phyloP scores from a whole-genome alignment of 2,113 vertebrate genomes.

The Lucifuga dentata region DNA sequence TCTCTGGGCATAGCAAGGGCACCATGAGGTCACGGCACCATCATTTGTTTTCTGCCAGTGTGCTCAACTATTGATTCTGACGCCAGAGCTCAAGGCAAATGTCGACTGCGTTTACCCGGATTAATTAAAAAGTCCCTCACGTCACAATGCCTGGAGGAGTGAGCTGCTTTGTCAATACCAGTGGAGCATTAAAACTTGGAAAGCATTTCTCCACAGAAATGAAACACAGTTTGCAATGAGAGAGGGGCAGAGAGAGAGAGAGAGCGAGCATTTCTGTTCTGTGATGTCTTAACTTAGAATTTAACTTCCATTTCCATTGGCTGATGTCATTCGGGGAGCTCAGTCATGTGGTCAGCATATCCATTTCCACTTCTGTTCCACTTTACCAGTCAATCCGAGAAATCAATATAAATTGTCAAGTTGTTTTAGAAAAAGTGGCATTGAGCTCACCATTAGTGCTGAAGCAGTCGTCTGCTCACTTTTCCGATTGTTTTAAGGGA shows the following conservation, averaged over 20 bases:
- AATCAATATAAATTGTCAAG: conserved; percentile 29
- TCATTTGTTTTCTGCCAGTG: conserved; percentile 74
- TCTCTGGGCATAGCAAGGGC: conserved; percentile 13
- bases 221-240: conserved; percentile 9
- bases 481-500: conserved; percentile 16
- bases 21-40: conserved; percentile 47
- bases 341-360: conserved; percentile 14
- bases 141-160: conserved; percentile 54
- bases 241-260: background rate
- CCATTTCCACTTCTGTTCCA: background rate
- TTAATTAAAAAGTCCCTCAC: conserved; percentile 79
- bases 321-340: conserved; percentile 7
- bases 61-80: conserved; percentile 75
- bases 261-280: conserved; percentile 1
- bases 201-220: background rate
- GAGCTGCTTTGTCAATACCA: conserved; percentile 49
- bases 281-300: conserved; percentile 27
- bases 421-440: conserved; percentile 28
- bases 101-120: conserved; percentile 71
- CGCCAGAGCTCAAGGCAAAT: conserved; percentile 73
- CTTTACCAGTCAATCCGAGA: conserved; percentile 19
- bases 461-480: conserved; percentile 18
- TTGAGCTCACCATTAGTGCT: conserved; percentile 28
- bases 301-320: conserved; percentile 4
- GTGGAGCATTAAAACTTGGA: conserved; percentile 28